Evolutionary conservation across 1,140 invertebrate species (phyloP).

Genomic region (Drosophila mauritiana): DNA sequence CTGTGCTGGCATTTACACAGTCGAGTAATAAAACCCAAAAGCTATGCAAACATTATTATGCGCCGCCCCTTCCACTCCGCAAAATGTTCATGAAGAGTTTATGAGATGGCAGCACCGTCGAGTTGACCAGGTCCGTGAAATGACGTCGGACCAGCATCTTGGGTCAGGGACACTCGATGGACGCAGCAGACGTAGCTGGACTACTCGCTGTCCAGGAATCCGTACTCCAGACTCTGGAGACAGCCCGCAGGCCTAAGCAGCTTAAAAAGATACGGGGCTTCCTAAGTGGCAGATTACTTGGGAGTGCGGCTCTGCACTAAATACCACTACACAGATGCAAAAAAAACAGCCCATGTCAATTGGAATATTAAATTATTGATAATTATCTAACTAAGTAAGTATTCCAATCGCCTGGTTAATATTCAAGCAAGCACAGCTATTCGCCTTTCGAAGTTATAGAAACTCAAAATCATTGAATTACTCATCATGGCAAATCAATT

Average conservation of each 20-base stretch:
- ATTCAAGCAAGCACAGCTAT: too few species aligned
- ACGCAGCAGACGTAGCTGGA: constrained; percentile 6
- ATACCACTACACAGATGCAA: background rate
- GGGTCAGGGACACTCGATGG: constrained; percentile 23
- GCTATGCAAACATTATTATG: constrained; percentile 81
- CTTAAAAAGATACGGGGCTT: constrained; percentile 29
- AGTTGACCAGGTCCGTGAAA: constrained; percentile 23
- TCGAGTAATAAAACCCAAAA: constrained; percentile 75
- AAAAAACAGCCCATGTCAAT: background rate
- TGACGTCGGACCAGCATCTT: constrained; percentile 24
- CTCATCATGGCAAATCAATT: background rate
- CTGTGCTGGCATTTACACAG: constrained; percentile 72
- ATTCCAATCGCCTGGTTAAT: background rate
- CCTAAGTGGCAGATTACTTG: constrained; percentile 28
- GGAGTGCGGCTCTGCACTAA: background rate
- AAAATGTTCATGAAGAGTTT: constrained; percentile 44
- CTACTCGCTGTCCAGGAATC: constrained; percentile 11
- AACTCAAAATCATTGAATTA: too few species aligned
- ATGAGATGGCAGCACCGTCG: constrained; percentile 47
- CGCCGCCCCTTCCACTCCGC: constrained; percentile 19
- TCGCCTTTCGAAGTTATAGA: too few species aligned
- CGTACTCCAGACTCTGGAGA: constrained; percentile 14
- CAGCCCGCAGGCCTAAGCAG: constrained; percentile 33
- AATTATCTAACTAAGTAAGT: background rate
- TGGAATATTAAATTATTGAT: background rate